Evolutionary conservation across 2,113 vertebrate genomes (phyloP).

Genomic region (Cinclus cinclus): DNA sequence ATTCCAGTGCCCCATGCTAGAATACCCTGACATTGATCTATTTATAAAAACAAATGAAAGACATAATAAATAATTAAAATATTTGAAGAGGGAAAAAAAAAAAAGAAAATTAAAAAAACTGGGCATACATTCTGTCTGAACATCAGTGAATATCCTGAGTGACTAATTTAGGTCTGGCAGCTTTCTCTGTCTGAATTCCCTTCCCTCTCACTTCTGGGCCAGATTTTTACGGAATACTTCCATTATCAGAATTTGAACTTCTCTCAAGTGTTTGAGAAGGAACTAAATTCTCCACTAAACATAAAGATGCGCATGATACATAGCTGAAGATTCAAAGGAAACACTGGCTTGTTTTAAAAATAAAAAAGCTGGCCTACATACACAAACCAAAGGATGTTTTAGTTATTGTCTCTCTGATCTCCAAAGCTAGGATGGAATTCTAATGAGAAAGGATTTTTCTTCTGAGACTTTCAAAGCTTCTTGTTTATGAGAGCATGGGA

Average conservation of each 20-base stretch:
- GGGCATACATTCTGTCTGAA: neutral
- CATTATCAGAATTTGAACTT: neutral
- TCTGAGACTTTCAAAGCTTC: neutral
- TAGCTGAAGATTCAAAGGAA: neutral
- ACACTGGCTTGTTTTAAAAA: neutral
- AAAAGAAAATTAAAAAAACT: neutral
- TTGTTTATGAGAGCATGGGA: neutral
- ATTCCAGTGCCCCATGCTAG: neutral
- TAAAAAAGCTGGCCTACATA: neutral
- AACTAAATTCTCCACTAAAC: neutral
- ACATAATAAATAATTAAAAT: neutral
- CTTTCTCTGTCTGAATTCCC: neutral
- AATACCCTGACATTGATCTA: neutral
- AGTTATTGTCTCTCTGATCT: conserved; percentile 2
- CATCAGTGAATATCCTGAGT: neutral
- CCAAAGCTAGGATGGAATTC: neutral
- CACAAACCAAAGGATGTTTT: neutral
- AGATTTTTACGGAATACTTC: neutral
- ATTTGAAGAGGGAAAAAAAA: rapidly evolving
- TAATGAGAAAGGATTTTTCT: neutral
- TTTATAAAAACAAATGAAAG: neutral
- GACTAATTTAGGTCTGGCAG: neutral
- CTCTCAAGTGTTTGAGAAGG: neutral
- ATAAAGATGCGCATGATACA: neutral
- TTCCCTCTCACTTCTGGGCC: neutral